Conservation (phyloP, 1,140 invertebrate genomes). For the Bombus breviceps region DNA sequence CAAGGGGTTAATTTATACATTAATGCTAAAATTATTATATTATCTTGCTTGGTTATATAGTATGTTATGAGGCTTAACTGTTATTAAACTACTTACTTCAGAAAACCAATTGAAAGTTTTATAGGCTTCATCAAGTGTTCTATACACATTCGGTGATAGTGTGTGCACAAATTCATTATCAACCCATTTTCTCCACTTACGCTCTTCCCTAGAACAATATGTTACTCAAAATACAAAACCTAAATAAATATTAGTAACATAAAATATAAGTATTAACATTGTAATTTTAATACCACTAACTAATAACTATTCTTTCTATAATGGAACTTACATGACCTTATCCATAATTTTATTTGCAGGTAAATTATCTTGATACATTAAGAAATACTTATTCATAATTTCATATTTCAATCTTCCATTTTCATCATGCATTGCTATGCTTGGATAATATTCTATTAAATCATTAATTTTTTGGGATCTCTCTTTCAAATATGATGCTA, state of each 20-base stretch:
- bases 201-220: slow-evolving; percentile 88
- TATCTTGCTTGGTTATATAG: not conserved
- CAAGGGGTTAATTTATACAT: not conserved
- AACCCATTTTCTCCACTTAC: slow-evolving; percentile 97
- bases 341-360: slow-evolving; percentile 84
- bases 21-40: slow-evolving; percentile 17
- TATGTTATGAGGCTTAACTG: not conserved
- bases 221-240: not conserved
- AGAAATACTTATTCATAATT: slow-evolving; percentile 96
- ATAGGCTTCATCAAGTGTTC: slow-evolving; percentile 91
- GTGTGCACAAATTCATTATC: slow-evolving; percentile 95
- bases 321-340: slow-evolving; percentile 85
- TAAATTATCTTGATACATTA: slow-evolving; percentile 91
- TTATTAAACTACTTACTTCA: slow-evolving; percentile 80
- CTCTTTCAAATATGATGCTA: slow-evolving; percentile 91
- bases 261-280: too few relatives aligned
- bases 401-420: slow-evolving; percentile 88
- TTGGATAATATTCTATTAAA: slow-evolving; percentile 93
- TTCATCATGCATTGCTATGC: slow-evolving; percentile 87
- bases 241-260: too few relatives aligned
- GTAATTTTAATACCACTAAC: too few relatives aligned
- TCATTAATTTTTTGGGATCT: slow-evolving; percentile 85
- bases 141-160: slow-evolving; percentile 98
- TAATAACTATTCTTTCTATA: not conserved
- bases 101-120: slow-evolving; percentile 97